Evolutionary conservation across 1,140 invertebrate species (phyloP).

Genomic region (Magallana ariakensis): DNA sequence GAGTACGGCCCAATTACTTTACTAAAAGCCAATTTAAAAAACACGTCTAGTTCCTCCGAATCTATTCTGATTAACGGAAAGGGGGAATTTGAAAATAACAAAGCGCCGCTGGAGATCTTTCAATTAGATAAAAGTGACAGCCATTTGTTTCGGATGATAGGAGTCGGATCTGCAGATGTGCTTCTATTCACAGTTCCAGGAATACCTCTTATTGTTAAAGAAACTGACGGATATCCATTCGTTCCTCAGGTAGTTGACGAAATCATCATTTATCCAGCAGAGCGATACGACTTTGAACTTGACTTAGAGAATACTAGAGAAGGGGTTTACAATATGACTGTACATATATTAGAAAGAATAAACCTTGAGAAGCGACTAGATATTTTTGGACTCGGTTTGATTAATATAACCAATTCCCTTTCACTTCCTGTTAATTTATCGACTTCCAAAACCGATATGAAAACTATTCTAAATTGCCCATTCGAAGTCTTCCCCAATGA

Average conservation of each 20-base stretch:
- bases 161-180: neutral
- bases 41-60: conserved; percentile 89
- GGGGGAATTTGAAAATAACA: neutral
- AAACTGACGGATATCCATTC: neutral
- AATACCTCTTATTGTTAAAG: neutral
- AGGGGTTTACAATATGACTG: neutral
- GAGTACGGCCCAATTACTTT: conserved; percentile 58
- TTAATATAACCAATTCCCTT: neutral
- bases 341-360: neutral
- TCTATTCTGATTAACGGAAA: neutral
- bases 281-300: neutral
- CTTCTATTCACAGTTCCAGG: neutral
- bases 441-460: neutral
- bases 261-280: conserved; percentile 13
- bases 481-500: neutral
- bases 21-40: conserved; percentile 83
- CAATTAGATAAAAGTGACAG: neutral
- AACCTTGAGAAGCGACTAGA: neutral
- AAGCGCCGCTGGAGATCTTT: neutral
- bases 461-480: neutral
- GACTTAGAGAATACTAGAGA: neutral
- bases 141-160: neutral
- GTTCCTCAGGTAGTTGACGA: neutral
- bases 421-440: conserved; percentile 76
- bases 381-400: neutral